Evolutionary conservation across 2,888 invertebrate species (phyloP).

Genomic region (Aelia acuminata): DNA sequence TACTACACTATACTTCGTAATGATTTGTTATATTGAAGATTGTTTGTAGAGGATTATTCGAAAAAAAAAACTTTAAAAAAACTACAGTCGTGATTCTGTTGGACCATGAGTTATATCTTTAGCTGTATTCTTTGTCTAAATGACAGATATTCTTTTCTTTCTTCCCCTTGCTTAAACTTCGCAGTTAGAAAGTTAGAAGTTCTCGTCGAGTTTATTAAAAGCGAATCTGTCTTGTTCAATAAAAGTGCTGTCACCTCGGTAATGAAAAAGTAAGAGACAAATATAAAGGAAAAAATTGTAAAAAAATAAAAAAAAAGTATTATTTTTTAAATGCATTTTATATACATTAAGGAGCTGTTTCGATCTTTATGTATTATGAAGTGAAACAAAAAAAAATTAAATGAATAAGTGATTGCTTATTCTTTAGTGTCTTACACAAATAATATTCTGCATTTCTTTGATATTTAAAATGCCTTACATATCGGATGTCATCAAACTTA

Average conservation of each 20-base stretch:
- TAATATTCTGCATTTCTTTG: not conserved
- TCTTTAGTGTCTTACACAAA: no score
- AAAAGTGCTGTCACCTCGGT: not conserved
- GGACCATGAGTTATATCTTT: not conserved
- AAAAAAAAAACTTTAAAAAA: no score
- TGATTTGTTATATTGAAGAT: no score
- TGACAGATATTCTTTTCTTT: slow-evolving; percentile 34
- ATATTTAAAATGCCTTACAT: not conserved
- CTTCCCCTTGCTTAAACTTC: not conserved
- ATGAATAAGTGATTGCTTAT: no score
- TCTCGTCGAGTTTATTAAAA: not conserved
- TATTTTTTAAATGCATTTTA: not conserved
- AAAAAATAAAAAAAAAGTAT: not conserved
- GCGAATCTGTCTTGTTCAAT: slow-evolving; percentile 41
- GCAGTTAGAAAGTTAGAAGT: not conserved
- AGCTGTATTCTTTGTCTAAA: not conserved
- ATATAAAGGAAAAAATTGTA: not conserved
- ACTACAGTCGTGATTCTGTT: not conserved
- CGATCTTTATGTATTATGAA: not conserved
- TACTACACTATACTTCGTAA: no score
- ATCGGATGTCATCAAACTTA: not conserved
- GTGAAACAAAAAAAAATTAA: not conserved
- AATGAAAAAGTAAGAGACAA: slow-evolving; percentile 6
- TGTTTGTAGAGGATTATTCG: no score
- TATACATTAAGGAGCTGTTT: not conserved